Conservation (phyloP, 2,113 vertebrate species). For the Clarias gariepinus region DNA sequence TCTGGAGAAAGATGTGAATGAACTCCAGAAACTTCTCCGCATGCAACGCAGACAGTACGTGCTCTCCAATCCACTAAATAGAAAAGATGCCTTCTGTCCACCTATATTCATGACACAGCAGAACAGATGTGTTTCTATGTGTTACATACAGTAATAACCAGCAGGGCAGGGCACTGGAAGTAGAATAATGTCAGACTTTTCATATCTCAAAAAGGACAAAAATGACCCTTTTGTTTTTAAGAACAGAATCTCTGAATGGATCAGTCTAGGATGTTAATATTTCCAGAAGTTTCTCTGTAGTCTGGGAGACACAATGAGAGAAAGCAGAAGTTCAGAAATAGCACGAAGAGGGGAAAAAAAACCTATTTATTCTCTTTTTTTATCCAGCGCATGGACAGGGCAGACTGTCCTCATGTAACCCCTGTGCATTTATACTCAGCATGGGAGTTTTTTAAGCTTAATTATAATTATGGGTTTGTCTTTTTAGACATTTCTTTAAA, state of each 20-base stretch:
- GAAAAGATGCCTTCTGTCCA: neutral
- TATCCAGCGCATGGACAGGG: neutral
- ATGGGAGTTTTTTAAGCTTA: neutral
- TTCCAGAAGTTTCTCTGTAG: slow-evolving; percentile 35
- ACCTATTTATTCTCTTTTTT: neutral
- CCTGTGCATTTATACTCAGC: neutral
- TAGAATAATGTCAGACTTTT: slow-evolving; percentile 53
- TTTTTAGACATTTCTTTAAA: neutral
- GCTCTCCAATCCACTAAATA: neutral
- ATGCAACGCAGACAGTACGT: slow-evolving; percentile 93
- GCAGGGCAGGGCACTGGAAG: neutral
- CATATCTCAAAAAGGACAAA: slow-evolving; percentile 7
- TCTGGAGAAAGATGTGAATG: slow-evolving; percentile 88
- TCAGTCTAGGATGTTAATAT: slow-evolving; percentile 54
- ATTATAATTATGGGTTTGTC: neutral
- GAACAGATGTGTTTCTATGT: neutral
- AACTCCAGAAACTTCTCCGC: slow-evolving; percentile 89
- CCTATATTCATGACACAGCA: neutral
- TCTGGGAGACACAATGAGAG: neutral
- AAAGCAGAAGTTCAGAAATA: slow-evolving; percentile 28
- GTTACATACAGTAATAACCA: neutral
- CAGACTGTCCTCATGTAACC: slow-evolving; percentile 11
- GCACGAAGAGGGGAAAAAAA: neutral
- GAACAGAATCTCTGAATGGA: slow-evolving; percentile 47
- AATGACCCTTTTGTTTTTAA: neutral